phyloP scores from a whole-genome alignment of 1,140 invertebrate genomes.

The Hermatobates lingyangjiaoensis region DNA sequence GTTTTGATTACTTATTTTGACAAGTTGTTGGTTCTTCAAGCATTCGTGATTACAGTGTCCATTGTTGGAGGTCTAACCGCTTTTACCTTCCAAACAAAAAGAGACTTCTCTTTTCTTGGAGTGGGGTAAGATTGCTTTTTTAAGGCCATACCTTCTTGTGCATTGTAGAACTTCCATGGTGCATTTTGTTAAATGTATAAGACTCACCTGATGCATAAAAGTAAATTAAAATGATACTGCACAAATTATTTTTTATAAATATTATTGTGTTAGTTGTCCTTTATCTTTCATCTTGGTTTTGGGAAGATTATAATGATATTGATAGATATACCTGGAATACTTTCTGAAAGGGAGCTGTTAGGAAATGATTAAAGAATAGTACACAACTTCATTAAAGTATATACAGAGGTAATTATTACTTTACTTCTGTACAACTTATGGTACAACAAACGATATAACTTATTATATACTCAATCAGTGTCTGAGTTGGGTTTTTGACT shows the following conservation, averaged over 20 bases:
- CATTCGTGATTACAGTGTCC: constrained; percentile 47
- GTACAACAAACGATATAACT: too few relatives aligned
- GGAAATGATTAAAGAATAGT: too few relatives aligned
- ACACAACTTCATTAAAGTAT: too few relatives aligned
- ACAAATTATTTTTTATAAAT: not conserved
- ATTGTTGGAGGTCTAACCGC: constrained; percentile 48
- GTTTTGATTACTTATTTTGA: constrained; percentile 56
- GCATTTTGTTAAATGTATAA: not conserved
- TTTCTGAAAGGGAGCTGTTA: too few relatives aligned
- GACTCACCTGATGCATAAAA: not conserved
- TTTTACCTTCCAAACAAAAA: constrained; percentile 64
- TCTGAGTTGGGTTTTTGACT: too few relatives aligned
- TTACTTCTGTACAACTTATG: too few relatives aligned
- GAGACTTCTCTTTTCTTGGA: constrained; percentile 55
- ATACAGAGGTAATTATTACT: too few relatives aligned
- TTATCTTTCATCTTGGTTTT: not conserved
- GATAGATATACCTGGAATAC: too few relatives aligned
- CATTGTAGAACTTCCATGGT: not conserved
- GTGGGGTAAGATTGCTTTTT: constrained; percentile 37
- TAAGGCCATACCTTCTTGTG: not conserved
- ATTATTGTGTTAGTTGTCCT: not conserved
- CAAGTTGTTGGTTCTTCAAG: constrained; percentile 48
- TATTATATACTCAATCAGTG: too few relatives aligned
- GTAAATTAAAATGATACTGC: not conserved
- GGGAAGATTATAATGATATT: not conserved